Evolutionary conservation across 1,140 invertebrate species (phyloP).

Genomic region (Drosophila ohnishii): DNA sequence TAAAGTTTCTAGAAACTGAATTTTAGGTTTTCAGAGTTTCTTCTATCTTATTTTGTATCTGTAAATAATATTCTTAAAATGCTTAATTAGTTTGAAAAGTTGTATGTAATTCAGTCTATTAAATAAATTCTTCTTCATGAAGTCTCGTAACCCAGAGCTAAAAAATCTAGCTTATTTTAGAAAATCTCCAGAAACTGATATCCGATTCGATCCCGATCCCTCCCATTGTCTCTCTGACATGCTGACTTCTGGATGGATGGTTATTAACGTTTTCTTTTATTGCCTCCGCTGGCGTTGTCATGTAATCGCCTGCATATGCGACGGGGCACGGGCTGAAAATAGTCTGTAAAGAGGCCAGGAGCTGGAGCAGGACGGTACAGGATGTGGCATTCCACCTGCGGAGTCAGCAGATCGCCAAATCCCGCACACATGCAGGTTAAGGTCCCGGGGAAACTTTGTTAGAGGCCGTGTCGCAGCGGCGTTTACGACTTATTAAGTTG

Average conservation of each 20-base stretch:
- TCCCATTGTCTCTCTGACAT: slow-evolving; percentile 33
- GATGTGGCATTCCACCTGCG: slow-evolving; percentile 59
- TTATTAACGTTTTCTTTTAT: slow-evolving; percentile 61
- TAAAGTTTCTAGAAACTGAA: too few relatives aligned
- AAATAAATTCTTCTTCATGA: too few relatives aligned
- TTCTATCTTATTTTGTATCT: too few relatives aligned
- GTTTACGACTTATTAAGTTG: slow-evolving; percentile 82
- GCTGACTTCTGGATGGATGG: slow-evolving; percentile 30
- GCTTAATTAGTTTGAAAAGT: too few relatives aligned
- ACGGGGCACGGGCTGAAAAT: slow-evolving; percentile 13
- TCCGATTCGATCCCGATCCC: not conserved
- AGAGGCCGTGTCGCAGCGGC: slow-evolving; percentile 61
- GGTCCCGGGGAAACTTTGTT: slow-evolving; percentile 59
- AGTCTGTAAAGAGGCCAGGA: not conserved
- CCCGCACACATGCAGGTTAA: slow-evolving; percentile 54
- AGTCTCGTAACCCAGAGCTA: not conserved
- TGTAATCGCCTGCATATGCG: slow-evolving; percentile 51
- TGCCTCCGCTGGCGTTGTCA: slow-evolving; percentile 46
- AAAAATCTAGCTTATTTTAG: not conserved
- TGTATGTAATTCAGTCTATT: too few relatives aligned
- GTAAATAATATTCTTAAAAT: too few relatives aligned
- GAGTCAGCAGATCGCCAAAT: slow-evolving; percentile 59
- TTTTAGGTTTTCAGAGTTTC: too few relatives aligned
- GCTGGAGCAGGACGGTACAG: slow-evolving; percentile 17
- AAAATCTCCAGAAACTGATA: too few relatives aligned